Evolutionary conservation across 1,140 invertebrate species (phyloP).

Genomic region (Aricia agestis): DNA sequence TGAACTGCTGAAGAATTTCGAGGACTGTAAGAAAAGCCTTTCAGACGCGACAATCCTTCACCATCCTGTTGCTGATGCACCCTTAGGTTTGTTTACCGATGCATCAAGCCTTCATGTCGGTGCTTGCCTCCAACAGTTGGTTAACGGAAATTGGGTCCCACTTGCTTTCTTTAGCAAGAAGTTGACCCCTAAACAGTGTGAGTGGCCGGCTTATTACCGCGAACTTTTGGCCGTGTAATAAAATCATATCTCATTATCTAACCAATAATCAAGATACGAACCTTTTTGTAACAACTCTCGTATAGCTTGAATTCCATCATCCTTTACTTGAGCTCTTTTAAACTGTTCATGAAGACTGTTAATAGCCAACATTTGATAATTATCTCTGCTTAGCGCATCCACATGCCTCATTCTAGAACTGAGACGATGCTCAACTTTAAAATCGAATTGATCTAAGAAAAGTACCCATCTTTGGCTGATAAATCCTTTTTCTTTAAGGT

Average conservation of each 20-base stretch:
- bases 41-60: no score
- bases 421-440: constrained; percentile 38
- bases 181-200: no score
- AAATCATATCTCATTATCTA: constrained; percentile 19
- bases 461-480: constrained; percentile 43
- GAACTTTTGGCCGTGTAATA: no score
- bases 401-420: constrained; percentile 42
- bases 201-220: no score
- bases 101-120: no score
- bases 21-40: no score
- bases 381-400: constrained; percentile 4
- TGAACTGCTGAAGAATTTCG: no score
- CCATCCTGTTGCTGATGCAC: no score
- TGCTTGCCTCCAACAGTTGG: no score
- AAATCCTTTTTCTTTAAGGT: constrained; percentile 52
- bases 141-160: no score
- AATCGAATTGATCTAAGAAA: constrained; percentile 35
- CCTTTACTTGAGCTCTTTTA: constrained; percentile 27
- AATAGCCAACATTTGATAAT: constrained; percentile 29
- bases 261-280: constrained; percentile 28
- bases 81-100: no score
- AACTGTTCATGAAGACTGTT: constrained; percentile 50
- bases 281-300: constrained; percentile 28
- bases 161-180: no score
- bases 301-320: constrained; percentile 37